phyloP scores from a whole-genome alignment of 2,797 vertebrate genomes.

The Acipenser ruthenus region DNA sequence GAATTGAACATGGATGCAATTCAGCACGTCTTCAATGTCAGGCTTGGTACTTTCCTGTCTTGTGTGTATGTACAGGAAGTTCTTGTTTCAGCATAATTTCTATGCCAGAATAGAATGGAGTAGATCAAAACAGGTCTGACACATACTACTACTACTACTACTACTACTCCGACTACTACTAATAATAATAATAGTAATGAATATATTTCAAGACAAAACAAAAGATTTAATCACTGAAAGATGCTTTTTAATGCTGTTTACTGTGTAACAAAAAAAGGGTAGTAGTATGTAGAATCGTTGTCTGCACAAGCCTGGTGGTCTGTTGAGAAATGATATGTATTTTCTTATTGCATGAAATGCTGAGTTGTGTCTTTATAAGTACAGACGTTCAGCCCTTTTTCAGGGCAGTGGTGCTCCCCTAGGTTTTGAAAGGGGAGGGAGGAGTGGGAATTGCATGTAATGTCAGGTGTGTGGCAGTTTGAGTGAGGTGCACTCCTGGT shows the following conservation, averaged over 20 bases:
- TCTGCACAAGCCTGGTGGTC: conserved; percentile 58
- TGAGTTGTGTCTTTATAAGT: conserved; percentile 59
- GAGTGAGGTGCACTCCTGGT: not conserved
- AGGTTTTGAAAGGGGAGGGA: conserved; percentile 24
- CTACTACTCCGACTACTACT: no score
- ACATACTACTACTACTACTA: no score
- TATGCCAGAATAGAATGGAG: no score
- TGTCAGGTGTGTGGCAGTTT: not conserved
- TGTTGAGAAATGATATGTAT: conserved; percentile 66
- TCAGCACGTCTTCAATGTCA: no score
- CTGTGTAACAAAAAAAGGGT: conserved; percentile 49
- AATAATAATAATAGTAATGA: no score
- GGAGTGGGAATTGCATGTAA: not conserved
- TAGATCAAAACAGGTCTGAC: no score
- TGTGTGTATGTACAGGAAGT: no score
- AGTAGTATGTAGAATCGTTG: conserved; percentile 69
- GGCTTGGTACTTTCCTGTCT: no score
- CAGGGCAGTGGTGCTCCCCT: conserved; percentile 36
- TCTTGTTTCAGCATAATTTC: no score
- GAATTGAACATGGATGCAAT: no score
- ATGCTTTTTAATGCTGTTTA: conserved; percentile 13
- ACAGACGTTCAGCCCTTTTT: conserved; percentile 25
- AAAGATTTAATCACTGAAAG: not conserved
- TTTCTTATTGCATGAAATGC: conserved; percentile 73
- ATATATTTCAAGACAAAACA: no score